phyloP scores from a whole-genome alignment of 1,140 invertebrate species.

The Caligus rogercresseyi region DNA sequence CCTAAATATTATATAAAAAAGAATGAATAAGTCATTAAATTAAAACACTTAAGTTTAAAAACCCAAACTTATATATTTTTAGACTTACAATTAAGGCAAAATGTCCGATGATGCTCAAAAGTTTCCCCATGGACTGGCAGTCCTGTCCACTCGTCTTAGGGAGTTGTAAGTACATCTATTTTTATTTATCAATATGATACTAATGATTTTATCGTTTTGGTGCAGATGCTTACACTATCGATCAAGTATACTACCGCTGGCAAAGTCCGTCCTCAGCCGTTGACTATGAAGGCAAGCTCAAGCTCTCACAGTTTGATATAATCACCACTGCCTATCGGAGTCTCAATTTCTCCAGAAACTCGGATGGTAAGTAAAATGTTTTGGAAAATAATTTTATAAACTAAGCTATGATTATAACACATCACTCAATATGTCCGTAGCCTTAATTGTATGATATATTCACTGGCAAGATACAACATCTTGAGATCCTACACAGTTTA shows the following conservation, averaged over 20 bases:
- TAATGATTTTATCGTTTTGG: not conserved
- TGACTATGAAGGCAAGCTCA: constrained; percentile 5
- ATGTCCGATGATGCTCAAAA: constrained; percentile 45
- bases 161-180: constrained; percentile 37
- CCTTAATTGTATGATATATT: too few relatives aligned
- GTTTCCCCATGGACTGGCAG: constrained; percentile 46
- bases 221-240: constrained; percentile 12
- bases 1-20: too few relatives aligned
- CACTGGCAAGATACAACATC: too few relatives aligned
- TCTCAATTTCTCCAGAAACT: constrained; percentile 12
- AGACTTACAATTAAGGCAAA: constrained; percentile 45
- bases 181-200: constrained; percentile 17
- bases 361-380: too few relatives aligned
- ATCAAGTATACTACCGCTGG: constrained; percentile 10
- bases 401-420: too few relatives aligned
- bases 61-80: too few relatives aligned
- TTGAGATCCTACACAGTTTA: too few relatives aligned
- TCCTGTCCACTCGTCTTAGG: constrained; percentile 40
- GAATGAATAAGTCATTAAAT: too few relatives aligned
- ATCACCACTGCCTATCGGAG: constrained; percentile 9
- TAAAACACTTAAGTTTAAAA: too few relatives aligned
- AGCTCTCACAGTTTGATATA: constrained; percentile 19
- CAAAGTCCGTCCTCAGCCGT: not conserved
- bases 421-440: too few relatives aligned
- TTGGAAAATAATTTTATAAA: too few relatives aligned